A percentile compares a stretch with the other conserved stretches of the same genome.
phyloP scores from a whole-genome alignment of 2,888 invertebrate genomes.

The Hirudinaria manillensis region DNA sequence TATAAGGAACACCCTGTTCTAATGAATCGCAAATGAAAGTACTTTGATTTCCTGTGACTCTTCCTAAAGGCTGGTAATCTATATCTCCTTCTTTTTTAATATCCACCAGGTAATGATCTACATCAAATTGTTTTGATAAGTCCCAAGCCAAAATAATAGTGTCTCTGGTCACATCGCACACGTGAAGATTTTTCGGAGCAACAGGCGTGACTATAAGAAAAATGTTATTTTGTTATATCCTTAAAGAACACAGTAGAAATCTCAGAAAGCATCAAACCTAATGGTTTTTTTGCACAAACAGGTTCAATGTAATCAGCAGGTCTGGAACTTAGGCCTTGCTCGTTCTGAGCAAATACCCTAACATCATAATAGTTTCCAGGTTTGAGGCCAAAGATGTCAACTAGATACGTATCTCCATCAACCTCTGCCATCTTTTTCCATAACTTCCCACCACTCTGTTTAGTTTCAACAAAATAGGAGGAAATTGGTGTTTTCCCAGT shows the following conservation, averaged over 20 bases:
- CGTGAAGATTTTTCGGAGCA: slow-evolving; percentile 31
- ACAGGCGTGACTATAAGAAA: slow-evolving; percentile 27
- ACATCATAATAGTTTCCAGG: slow-evolving; percentile 64
- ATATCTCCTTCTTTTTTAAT: slow-evolving; percentile 26
- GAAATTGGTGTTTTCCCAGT: slow-evolving; percentile 46
- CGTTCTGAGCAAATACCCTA: slow-evolving; percentile 76
- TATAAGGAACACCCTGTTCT: slow-evolving; percentile 58
- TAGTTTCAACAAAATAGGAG: slow-evolving; percentile 42
- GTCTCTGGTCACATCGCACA: slow-evolving; percentile 16
- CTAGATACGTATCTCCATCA: slow-evolving; percentile 33
- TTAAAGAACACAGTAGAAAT: not conserved
- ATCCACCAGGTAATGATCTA: slow-evolving; percentile 31
- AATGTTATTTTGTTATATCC: not conserved
- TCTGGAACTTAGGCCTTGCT: slow-evolving; percentile 63
- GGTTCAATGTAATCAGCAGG: slow-evolving; percentile 38
- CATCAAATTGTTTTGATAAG: not conserved
- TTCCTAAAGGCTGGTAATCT: slow-evolving; percentile 30
- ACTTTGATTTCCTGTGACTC: slow-evolving; percentile 27
- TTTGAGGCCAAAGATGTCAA: slow-evolving; percentile 39
- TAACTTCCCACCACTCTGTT: slow-evolving; percentile 12
- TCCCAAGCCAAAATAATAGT: slow-evolving; percentile 33
- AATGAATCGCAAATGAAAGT: slow-evolving; percentile 31
- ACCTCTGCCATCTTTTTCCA: slow-evolving; percentile 14
- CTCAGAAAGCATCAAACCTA: slow-evolving; percentile 41
- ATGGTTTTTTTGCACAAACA: slow-evolving; percentile 42